Evolutionary conservation across 2,113 vertebrate species (phyloP).

Genomic region (Ictalurus punctatus): DNA sequence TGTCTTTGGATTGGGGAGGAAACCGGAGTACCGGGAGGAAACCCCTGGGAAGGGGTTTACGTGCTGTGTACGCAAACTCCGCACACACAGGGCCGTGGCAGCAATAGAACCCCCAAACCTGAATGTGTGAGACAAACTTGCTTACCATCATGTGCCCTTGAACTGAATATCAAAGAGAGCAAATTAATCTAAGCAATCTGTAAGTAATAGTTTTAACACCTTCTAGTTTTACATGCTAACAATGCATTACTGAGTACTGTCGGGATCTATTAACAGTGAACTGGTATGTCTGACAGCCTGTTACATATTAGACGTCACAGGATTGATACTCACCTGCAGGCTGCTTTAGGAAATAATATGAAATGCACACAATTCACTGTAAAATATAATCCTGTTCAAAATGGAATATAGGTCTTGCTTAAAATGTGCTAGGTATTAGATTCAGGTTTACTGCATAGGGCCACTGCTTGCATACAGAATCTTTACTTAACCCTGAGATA

Average conservation of each 20-base stretch:
- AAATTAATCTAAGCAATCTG: slow-evolving; percentile 10
- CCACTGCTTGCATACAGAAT: neutral
- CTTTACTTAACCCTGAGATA: neutral
- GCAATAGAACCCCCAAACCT: too few species aligned
- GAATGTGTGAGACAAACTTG: too few species aligned
- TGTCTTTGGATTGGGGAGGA: too few species aligned
- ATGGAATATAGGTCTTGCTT: neutral
- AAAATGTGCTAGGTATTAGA: neutral
- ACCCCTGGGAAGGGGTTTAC: too few species aligned
- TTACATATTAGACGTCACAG: neutral
- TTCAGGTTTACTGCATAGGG: neutral
- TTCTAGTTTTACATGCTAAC: slow-evolving; percentile 10
- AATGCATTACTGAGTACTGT: neutral
- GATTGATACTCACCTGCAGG: slow-evolving; percentile 6
- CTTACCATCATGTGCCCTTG: too few species aligned
- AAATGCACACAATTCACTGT: neutral
- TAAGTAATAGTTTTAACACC: slow-evolving; percentile 1
- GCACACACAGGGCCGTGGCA: too few species aligned
- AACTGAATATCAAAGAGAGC: neutral
- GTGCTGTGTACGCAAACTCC: too few species aligned
- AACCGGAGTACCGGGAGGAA: too few species aligned
- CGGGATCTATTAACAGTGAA: neutral
- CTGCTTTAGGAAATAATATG: slow-evolving; percentile 3
- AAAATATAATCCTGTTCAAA: neutral
- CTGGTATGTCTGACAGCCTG: neutral